Conservation (phyloP, 2,113 vertebrate genomes). For the Aldabrachelys gigantea region DNA sequence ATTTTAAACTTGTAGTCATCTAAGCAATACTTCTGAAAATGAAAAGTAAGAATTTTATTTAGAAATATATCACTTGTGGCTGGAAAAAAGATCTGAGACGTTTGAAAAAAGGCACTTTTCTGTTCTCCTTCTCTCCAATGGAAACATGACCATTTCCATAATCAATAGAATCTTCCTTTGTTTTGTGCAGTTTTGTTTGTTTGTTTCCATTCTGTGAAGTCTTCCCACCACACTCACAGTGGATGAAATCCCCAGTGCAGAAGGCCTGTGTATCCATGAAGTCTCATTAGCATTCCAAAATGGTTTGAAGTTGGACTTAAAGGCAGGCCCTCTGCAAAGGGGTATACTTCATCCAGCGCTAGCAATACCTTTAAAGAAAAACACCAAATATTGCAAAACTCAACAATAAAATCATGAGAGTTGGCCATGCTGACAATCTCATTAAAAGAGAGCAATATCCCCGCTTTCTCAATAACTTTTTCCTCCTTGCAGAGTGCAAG, state of each 20-base stretch:
- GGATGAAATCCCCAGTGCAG: not conserved
- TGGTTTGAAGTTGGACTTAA: not conserved
- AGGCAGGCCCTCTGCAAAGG: not conserved
- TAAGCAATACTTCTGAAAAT: not conserved
- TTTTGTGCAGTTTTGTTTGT: not conserved
- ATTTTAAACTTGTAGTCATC: not conserved
- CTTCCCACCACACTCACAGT: not conserved
- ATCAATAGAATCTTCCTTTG: not conserved
- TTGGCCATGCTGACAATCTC: not conserved
- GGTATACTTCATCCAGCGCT: not conserved
- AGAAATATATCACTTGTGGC: fast-evolving
- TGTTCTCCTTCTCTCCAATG: not conserved
- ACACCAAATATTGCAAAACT: not conserved
- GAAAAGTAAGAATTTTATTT: not conserved
- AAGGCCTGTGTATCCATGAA: not conserved
- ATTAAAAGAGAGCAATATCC: not conserved
- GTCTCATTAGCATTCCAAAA: not conserved
- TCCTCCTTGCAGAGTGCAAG: not conserved
- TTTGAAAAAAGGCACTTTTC: not conserved
- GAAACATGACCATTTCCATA: not conserved
- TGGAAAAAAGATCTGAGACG: not conserved
- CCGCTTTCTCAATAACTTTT: not conserved
- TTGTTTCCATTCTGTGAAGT: not conserved
- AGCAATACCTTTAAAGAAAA: not conserved
- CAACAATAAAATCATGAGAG: not conserved